Percentiles rank a stretch among this genome's conserved stretches.
Conservation (phyloP, 1,140 invertebrate genomes). For the Apis cerana region DNA sequence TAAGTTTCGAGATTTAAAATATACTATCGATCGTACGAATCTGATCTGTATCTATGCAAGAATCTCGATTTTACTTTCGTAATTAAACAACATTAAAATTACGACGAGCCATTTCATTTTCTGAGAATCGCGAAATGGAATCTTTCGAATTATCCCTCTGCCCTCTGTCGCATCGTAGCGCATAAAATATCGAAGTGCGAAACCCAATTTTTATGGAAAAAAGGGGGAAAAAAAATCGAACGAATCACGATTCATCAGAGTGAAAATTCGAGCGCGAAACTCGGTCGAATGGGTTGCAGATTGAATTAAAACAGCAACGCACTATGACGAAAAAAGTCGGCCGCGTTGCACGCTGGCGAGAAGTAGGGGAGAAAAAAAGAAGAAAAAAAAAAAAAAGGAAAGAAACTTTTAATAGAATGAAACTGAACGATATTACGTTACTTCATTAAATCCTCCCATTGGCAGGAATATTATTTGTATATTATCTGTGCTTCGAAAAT, state of each 20-base stretch:
- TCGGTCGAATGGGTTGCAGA: neutral
- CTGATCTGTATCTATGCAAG: too few relatives aligned
- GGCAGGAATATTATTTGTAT: neutral
- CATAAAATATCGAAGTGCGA: too few relatives aligned
- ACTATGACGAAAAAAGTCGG: neutral
- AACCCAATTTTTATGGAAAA: too few relatives aligned
- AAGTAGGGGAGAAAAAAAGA: too few relatives aligned
- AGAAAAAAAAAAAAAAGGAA: too few relatives aligned
- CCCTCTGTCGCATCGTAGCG: neutral
- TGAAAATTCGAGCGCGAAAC: neutral
- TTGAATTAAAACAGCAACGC: constrained; percentile 1
- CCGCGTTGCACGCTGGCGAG: neutral
- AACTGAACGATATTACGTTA: neutral
- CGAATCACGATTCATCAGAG: neutral
- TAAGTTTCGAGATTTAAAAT: too few relatives aligned
- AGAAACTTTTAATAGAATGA: constrained; percentile 23
- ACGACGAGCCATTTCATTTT: too few relatives aligned
- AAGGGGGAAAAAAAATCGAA: neutral
- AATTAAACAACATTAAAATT: too few relatives aligned
- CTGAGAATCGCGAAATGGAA: too few relatives aligned
- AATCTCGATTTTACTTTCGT: too few relatives aligned
- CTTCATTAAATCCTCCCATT: constrained; percentile 19
- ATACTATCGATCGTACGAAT: too few relatives aligned
- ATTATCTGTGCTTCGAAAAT: neutral
- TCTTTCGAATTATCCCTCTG: too few relatives aligned